Base-by-base conservation (phyloP, 2,113 vertebrate species). In the Xyrauchen texanus region DNA sequence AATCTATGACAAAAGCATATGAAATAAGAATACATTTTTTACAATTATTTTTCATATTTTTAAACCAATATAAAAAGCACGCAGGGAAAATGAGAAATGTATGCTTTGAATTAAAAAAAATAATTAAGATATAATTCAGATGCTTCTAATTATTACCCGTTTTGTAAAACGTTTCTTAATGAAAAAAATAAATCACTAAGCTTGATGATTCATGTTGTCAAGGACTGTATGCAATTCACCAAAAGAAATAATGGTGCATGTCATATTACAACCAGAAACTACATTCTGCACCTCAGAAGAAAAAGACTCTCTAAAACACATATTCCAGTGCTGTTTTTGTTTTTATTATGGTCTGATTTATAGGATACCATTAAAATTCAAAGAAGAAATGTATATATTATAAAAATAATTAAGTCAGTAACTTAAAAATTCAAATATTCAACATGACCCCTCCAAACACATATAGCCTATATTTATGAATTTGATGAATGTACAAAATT, bases 201-300 rank as follows among this genome's bases (percentile, higher is more conserved):
- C 42, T 62, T 61, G 57, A 74, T 74, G 57, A 74, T 49, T 74
- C 57, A 73, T 74, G 71, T 51, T 51, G 16, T 74, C 11, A 74
- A 74, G 71, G 45, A 63, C 58, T 51, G 46, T n/a, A 58, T 58
- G 55, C n/a, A 62, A 62, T 74, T 74, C 58, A 62, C 7, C 4
- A 62, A 34, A 11, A 62, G 58, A 74, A 34, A 49, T 3, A 51
- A 5, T 13, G 45, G 49, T 12, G 10, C 8, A 11, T 34, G 52
- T 45, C 68, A 57, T 5, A 51, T 7, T 49, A 45, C 46, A 9
- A 74, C 51, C 4, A 74, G 45, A 63, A 74, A 63, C 4, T 42
- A 15, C 13, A 58, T 45, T 68, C 9, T 68, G 16, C 47, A 52
- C 9, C 4, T 15, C 1, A 34, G 21, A 34, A 34, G 21, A 34